phyloP scores from a whole-genome alignment of 1,140 invertebrate species.

The Eriosoma lanigerum region DNA sequence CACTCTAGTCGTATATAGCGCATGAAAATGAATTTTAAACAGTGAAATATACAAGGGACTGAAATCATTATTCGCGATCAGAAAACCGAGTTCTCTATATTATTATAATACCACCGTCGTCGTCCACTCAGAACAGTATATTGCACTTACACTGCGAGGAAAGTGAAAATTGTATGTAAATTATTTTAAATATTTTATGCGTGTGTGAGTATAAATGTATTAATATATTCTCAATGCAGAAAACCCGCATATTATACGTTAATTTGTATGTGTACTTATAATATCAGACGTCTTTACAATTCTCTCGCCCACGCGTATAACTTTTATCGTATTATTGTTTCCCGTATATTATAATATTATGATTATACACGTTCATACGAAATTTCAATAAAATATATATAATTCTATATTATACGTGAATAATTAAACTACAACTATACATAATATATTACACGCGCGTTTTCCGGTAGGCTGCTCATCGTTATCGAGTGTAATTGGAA shows the following conservation, averaged over 20 bases:
- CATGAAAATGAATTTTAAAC: slow-evolving; percentile 10
- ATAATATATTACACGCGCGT: too few relatives aligned
- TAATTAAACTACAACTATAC: too few relatives aligned
- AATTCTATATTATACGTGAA: too few relatives aligned
- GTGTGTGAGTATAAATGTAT: background rate
- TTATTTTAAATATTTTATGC: background rate
- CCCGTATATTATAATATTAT: too few relatives aligned
- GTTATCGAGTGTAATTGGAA: slow-evolving; percentile 8
- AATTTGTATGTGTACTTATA: background rate
- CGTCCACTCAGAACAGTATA: background rate
- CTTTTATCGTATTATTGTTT: background rate
- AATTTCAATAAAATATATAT: too few relatives aligned
- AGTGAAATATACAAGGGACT: background rate
- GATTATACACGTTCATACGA: too few relatives aligned
- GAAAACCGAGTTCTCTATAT: background rate
- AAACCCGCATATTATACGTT: background rate
- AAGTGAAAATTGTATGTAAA: background rate
- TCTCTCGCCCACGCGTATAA: background rate
- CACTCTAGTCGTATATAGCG: background rate
- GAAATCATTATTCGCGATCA: background rate
- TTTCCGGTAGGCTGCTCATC: too few relatives aligned
- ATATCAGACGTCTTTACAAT: background rate
- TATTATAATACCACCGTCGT: too few relatives aligned
- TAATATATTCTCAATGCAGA: background rate
- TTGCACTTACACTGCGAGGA: too few relatives aligned